Conservation (phyloP, 2,888 invertebrate species). For the Molanna angustata region DNA sequence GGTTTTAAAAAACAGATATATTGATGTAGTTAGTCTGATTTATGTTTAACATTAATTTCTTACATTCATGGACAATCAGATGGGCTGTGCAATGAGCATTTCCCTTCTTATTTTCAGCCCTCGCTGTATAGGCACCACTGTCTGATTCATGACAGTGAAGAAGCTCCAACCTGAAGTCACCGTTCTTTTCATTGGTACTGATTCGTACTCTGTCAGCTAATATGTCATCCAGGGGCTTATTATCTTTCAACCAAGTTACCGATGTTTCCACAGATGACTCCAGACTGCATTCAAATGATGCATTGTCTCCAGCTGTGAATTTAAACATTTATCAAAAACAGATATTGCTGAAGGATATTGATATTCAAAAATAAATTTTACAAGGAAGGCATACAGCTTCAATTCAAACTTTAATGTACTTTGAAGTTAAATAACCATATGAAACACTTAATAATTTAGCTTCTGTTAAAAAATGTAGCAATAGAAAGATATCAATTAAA, state of each 20-base stretch:
- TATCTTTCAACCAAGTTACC: conserved; percentile 86
- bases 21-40: no score
- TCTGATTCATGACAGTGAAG: conserved; percentile 75
- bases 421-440: no score
- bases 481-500: no score
- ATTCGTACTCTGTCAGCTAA: conserved; percentile 71
- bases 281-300: conserved; percentile 75
- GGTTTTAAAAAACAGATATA: no score
- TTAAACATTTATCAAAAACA: conserved; percentile 7
- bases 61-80: conserved; percentile 81
- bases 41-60: no score
- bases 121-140: conserved; percentile 86
- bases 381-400: no score
- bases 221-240: conserved; percentile 73
- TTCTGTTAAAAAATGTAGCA: no score
- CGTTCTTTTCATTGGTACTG: conserved; percentile 57
- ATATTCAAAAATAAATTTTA: no score
- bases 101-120: conserved; percentile 78
- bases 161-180: conserved; percentile 67
- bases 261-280: conserved; percentile 59
- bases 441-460: no score
- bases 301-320: conserved; percentile 84
- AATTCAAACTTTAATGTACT: no score
- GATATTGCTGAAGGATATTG: not conserved
- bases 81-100: conserved; percentile 84